phyloP scores from a whole-genome alignment of 2,113 vertebrate species.

The Craseonycteris thonglongyai region DNA sequence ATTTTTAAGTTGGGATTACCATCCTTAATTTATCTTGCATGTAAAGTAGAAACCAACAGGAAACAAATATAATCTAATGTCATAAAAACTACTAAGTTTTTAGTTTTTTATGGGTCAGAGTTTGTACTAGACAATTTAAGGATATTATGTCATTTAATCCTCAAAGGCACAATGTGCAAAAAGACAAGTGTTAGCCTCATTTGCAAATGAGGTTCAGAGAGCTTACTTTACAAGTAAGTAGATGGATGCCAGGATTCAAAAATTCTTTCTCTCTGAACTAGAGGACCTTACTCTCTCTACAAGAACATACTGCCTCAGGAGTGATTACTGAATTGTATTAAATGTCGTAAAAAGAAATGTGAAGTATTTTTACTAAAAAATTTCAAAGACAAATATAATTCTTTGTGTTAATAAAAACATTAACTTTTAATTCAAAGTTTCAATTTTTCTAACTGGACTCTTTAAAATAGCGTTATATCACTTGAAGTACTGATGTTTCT shows the following conservation, averaged over 20 bases:
- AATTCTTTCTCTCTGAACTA: neutral
- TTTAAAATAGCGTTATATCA: neutral
- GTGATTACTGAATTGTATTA: neutral
- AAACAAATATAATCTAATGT: neutral
- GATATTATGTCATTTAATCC: neutral
- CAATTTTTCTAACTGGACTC: constrained; percentile 8
- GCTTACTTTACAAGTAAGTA: neutral
- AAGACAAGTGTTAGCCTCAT: neutral
- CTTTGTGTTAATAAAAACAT: neutral
- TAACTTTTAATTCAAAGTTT: constrained; percentile 20
- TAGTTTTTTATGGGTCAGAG: neutral
- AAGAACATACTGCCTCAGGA: neutral
- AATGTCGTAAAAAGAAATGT: constrained; percentile 4
- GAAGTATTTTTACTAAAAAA: neutral
- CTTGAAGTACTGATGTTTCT: neutral
- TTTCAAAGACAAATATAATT: neutral
- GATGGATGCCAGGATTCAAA: neutral
- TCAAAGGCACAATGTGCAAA: neutral
- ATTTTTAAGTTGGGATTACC: neutral
- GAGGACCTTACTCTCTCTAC: neutral
- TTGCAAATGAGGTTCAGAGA: neutral
- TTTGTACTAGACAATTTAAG: neutral
- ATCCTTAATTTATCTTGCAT: neutral
- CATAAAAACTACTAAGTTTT: neutral
- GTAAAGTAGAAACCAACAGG: neutral